These are phyloP conservation scores for Nasonovia ribisnigri DNA, from an alignment of 2,888 invertebrate species.

Conservation along the genomic window DNA sequence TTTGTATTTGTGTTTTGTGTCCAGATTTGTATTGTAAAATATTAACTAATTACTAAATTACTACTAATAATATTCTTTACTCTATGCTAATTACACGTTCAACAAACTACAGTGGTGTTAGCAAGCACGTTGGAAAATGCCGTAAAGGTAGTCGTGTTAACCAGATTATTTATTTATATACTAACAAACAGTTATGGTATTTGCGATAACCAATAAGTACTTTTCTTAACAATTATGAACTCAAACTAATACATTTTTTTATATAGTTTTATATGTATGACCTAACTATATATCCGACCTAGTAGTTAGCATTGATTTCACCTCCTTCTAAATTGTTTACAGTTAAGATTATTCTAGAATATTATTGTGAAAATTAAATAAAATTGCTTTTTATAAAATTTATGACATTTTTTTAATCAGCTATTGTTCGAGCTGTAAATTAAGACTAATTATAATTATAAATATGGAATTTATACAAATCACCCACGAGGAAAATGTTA, in stretches of 20 bases:
- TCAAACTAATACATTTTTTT: not conserved
- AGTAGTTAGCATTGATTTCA: not conserved
- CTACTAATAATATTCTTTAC: no score
- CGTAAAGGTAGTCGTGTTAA: no score
- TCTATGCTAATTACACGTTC: no score
- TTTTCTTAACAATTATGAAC: rapidly evolving
- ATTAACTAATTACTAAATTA: no score
- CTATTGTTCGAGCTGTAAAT: not conserved
- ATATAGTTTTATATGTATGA: not conserved
- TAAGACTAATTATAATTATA: not conserved
- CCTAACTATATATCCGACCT: not conserved
- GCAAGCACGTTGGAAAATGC: no score
- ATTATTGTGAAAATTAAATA: not conserved
- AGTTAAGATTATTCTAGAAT: not conserved
- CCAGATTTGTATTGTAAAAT: no score
- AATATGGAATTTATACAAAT: not conserved
- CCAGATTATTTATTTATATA: no score
- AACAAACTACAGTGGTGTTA: no score
- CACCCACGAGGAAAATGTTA: not conserved
- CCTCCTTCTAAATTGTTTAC: not conserved
- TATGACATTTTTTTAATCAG: not conserved
- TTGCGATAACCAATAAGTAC: no score
- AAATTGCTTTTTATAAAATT: no score
- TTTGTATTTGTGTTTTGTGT: no score
- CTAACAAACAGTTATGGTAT: no score